phyloP scores from a whole-genome alignment of 2,113 vertebrate species.

The Cephalopterus ornatus region DNA sequence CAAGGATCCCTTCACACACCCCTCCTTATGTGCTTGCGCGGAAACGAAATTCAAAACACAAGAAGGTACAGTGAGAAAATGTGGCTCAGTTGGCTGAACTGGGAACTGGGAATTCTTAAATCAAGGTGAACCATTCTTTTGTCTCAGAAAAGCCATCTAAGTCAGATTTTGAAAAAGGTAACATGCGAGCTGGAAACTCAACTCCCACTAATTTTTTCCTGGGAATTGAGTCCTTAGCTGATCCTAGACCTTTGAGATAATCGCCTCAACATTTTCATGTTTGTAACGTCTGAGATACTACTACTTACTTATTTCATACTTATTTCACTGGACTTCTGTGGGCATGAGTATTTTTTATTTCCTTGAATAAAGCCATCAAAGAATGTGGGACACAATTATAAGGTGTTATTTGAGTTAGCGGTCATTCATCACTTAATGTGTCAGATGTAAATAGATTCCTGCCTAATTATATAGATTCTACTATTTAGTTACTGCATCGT shows the following conservation, averaged over 20 bases:
- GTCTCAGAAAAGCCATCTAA: neutral
- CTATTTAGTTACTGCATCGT: neutral
- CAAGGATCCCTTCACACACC: neutral
- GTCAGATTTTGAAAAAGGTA: neutral
- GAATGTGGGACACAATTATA: neutral
- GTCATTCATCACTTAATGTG: neutral
- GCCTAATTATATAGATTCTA: neutral
- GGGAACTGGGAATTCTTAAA: neutral
- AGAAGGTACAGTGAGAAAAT: neutral
- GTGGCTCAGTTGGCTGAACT: neutral
- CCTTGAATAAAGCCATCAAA: neutral
- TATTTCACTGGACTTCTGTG: neutral
- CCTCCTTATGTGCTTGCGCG: neutral
- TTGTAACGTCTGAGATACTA: neutral
- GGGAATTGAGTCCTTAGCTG: neutral
- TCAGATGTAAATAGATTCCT: neutral
- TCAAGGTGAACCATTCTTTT: neutral
- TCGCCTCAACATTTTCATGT: neutral
- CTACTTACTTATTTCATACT: neutral
- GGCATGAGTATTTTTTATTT: neutral
- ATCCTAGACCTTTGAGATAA: neutral
- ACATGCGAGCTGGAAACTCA: slow-evolving; percentile 1
- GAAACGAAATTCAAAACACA: neutral
- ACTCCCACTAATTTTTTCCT: slow-evolving; percentile 7
- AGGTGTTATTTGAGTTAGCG: neutral